Conservation (phyloP, 2,113 vertebrate species). For the Boleophthalmus pectinirostris region DNA sequence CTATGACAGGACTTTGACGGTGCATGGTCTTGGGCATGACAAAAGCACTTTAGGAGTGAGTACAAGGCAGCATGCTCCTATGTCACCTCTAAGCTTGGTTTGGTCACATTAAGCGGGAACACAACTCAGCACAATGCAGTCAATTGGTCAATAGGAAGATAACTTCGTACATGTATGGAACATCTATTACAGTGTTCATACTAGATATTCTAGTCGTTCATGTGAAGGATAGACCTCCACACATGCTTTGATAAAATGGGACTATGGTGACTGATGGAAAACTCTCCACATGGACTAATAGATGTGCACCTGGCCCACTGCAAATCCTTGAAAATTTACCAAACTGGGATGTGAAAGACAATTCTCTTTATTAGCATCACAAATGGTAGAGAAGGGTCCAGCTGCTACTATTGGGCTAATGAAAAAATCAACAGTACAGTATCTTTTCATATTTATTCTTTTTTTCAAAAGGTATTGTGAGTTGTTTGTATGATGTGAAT, state of each 20-base stretch:
- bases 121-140: conserved; percentile 50
- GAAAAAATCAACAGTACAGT: conserved; percentile 59
- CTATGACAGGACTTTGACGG: conserved; percentile 43
- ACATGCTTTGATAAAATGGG: conserved; percentile 50
- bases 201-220: conserved; percentile 46
- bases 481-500: conserved; percentile 74
- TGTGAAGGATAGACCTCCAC: conserved; percentile 56
- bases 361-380: conserved; percentile 66
- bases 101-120: conserved; percentile 32
- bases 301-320: conserved; percentile 73
- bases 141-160: conserved; percentile 38
- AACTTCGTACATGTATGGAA: conserved; percentile 38
- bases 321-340: conserved; percentile 69
- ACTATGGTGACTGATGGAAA: conserved; percentile 31
- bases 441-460: conserved; percentile 71
- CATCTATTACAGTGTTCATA: conserved; percentile 50
- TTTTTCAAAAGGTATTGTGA: conserved; percentile 68
- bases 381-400: conserved; percentile 67
- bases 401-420: conserved; percentile 68
- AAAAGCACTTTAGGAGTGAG: conserved; percentile 71
- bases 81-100: conserved; percentile 48
- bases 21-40: conserved; percentile 57
- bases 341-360: conserved; percentile 64
- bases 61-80: conserved; percentile 65
- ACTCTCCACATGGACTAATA: conserved; percentile 72